These are phyloP conservation scores for Temnothorax longispinosus DNA, from an alignment of 1,140 invertebrate species.

Conservation along the genomic window DNA sequence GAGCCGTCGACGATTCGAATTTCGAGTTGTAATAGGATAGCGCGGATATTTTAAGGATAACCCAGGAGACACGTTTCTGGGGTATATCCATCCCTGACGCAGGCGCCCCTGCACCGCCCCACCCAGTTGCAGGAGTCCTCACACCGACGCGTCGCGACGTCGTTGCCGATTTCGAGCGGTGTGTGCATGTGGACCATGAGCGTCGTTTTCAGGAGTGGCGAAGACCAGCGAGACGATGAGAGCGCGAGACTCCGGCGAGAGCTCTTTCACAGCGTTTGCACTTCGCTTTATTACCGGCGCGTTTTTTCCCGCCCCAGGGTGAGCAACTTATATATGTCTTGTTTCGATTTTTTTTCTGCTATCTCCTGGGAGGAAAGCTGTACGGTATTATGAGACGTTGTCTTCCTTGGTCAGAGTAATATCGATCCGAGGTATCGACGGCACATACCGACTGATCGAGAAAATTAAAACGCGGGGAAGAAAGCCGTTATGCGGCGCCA, in stretches of 20 bases:
- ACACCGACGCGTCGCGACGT: neutral
- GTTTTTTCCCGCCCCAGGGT: neutral
- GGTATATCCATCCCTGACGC: conserved; percentile 65
- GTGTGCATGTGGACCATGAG: conserved; percentile 46
- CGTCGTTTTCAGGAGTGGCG: conserved; percentile 4
- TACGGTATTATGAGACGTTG: neutral
- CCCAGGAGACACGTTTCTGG: conserved; percentile 74
- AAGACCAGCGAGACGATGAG: neutral
- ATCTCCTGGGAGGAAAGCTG: neutral
- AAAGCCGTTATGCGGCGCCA: conserved; percentile 11
- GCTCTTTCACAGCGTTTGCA: neutral
- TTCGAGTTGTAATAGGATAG: conserved; percentile 76
- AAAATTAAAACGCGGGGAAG: conserved; percentile 27
- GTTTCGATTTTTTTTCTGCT: conserved; percentile 24
- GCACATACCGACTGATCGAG: neutral
- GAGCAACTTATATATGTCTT: conserved; percentile 6
- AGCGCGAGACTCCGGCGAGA: neutral
- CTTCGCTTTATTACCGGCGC: conserved; percentile 5
- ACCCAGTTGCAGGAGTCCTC: conserved; percentile 69
- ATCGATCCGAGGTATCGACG: neutral
- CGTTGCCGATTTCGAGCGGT: neutral
- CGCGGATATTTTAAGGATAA: conserved; percentile 76
- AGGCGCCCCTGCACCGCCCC: conserved; percentile 68
- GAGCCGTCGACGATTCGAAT: conserved; percentile 74
- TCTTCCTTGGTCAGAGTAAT: neutral